These are phyloP conservation scores for Phataginus tetradactyla DNA, from an alignment of 2,797 vertebrate genomes.

Conservation along the genomic window DNA sequence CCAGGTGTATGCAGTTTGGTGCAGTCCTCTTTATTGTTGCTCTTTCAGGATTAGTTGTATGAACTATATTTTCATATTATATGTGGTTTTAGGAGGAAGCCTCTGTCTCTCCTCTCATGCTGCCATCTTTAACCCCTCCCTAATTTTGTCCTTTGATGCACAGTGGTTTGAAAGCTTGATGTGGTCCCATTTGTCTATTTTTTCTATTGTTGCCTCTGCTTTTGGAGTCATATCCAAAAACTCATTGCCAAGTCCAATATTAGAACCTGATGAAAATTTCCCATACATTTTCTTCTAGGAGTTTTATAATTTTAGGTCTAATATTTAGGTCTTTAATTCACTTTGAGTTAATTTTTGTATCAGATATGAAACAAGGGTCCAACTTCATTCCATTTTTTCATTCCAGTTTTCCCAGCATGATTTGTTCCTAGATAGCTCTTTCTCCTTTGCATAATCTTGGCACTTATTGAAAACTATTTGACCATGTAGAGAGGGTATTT, in stretches of 20 bases:
- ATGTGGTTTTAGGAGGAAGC: too few species aligned
- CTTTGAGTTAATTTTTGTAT: neutral
- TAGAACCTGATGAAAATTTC: too few species aligned
- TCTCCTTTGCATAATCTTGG: neutral
- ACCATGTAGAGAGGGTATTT: neutral
- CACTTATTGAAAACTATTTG: neutral
- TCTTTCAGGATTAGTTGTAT: too few species aligned
- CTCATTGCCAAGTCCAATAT: too few species aligned
- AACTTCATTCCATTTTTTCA: neutral
- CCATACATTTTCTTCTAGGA: too few species aligned
- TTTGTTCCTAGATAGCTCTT: neutral
- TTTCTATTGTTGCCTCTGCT: neutral
- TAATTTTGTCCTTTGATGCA: neutral
- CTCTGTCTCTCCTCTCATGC: too few species aligned
- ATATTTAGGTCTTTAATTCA: neutral
- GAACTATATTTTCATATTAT: too few species aligned
- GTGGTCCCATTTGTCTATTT: neutral
- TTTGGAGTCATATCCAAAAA: neutral
- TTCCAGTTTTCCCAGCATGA: neutral
- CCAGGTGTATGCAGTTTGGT: too few species aligned
- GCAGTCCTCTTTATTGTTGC: too few species aligned
- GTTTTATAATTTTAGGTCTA: neutral
- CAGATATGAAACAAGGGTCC: neutral
- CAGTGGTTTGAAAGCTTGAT: neutral
- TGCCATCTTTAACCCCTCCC: too few species aligned